Evolutionary conservation across 2,113 vertebrate genomes (phyloP).

Genomic region (Trogon melanurus): DNA sequence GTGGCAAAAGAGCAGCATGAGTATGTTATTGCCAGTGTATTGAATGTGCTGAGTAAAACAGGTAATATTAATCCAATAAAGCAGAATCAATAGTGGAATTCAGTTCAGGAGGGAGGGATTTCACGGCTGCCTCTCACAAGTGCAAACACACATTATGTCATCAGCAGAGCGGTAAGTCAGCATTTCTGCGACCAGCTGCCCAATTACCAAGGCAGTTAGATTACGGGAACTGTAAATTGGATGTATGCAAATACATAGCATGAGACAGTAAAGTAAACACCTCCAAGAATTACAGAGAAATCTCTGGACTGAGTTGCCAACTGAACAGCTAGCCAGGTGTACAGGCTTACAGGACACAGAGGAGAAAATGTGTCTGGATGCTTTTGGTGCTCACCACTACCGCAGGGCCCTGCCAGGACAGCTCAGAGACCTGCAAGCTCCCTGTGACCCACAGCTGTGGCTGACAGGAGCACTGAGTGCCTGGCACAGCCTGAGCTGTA

Average conservation of each 20-base stretch:
- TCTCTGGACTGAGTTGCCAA: neutral
- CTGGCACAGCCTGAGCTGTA: neutral
- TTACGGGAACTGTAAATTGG: constrained; percentile 30
- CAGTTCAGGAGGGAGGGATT: neutral
- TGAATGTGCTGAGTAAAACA: neutral
- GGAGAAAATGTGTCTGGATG: neutral
- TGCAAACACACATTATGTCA: constrained; percentile 23
- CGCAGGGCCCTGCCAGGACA: neutral
- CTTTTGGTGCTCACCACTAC: neutral
- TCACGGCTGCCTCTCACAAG: neutral
- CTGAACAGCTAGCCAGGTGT: fast-evolving
- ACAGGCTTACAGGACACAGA: neutral
- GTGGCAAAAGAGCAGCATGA: neutral
- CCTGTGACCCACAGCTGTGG: fast-evolving
- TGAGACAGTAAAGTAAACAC: constrained; percentile 37
- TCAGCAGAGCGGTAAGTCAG: constrained; percentile 47
- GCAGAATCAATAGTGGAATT: neutral
- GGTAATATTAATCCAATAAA: neutral
- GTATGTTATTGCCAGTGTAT: neutral
- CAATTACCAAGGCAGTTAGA: constrained; percentile 36
- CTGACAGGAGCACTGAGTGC: fast-evolving
- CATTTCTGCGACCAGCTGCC: constrained; percentile 56
- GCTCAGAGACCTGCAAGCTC: neutral
- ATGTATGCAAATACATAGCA: constrained; percentile 45
- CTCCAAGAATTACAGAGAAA: neutral